Conservation (phyloP, 1,140 invertebrate genomes). For the Lanistes nyassanus region DNA sequence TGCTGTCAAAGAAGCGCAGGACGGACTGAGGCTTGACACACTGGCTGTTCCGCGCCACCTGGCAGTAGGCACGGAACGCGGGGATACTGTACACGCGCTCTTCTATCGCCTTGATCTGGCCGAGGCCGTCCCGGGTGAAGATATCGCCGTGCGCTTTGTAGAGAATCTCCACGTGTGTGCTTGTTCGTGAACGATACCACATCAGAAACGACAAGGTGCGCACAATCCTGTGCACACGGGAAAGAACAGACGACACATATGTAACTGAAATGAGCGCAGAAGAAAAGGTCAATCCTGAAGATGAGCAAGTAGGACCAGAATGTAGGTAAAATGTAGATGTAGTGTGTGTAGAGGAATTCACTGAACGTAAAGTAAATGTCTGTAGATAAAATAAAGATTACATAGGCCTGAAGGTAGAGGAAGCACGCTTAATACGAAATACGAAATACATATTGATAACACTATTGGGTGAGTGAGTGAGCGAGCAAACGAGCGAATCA, state of each 20-base stretch:
- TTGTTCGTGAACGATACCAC: not conserved
- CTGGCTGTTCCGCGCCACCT: not conserved
- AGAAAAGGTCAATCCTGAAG: not conserved
- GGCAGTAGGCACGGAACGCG: conserved; percentile 25
- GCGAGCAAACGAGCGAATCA: conserved; percentile 1
- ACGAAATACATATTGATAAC: too few relatives aligned
- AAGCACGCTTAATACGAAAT: too few relatives aligned
- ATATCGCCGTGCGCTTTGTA: conserved; percentile 25
- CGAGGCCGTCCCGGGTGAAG: conserved; percentile 28
- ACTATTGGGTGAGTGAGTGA: conserved; percentile 18
- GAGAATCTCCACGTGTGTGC: not conserved
- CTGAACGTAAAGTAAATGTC: not conserved
- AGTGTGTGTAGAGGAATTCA: too few relatives aligned
- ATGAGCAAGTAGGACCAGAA: not conserved
- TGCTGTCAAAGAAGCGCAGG: conserved; percentile 43
- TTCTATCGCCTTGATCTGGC: conserved; percentile 27
- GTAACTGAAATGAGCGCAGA: not conserved
- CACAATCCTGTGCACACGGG: not conserved
- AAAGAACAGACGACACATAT: too few relatives aligned
- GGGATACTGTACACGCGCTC: conserved; percentile 27
- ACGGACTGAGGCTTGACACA: conserved; percentile 34
- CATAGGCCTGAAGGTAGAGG: not conserved
- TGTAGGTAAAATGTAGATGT: not conserved
- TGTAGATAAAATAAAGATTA: not conserved
- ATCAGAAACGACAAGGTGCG: not conserved